Evolutionary conservation across 23 tunicate species (phyloP), one percentile per base, ranked within the genome.

Genomic region (Ascidia mentula): DNA sequence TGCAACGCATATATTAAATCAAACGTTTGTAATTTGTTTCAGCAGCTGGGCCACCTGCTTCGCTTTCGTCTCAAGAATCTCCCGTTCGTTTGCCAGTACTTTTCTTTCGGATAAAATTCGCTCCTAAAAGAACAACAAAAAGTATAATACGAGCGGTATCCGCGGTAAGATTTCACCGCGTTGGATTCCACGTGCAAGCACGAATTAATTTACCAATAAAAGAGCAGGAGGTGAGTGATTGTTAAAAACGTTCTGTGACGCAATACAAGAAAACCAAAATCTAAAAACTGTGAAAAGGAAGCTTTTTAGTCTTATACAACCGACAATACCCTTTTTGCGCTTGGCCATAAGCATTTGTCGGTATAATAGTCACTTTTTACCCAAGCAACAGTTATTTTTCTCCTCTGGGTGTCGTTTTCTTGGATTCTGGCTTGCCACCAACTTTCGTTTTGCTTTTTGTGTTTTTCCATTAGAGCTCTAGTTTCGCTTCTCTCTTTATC

Each of bases 311-410:
- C n/a, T n/a, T n/a, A n/a, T n/a, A n/a, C n/a, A n/a, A n/a, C n/a
- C n/a, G n/a, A n/a, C 65, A 5, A 53, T 20, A 53, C 24, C 13
- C 7, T 9, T 53, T 53, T 53, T 53, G 60, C 60, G 18, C 17
- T 17, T 46, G 18, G 60, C 17, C 60, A 46, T 17, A 17, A 46
- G 60, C 60, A 46, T 17, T 46, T 17, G 17, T 46, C n/a, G n/a
- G n/a, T n/a, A 18, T 46, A 46, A 46, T 6, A 5, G 78, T 74
- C 3, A 36, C 32, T 69, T 26, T 71, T 24, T 37, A 86, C 90
- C 90, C 90, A 86, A 34, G 90, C 90, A 18, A 32, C 24, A 59
- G 79, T 73, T 24, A 86, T 45, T 45, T 86, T 86, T 38, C 53
- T 40, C 34, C 90, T 75, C 70, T 86, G 84, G 32, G 72, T 38